These are phyloP conservation scores for Anoplius nigerrimus DNA, from an alignment of 2,888 invertebrate species.

Conservation along the genomic window DNA sequence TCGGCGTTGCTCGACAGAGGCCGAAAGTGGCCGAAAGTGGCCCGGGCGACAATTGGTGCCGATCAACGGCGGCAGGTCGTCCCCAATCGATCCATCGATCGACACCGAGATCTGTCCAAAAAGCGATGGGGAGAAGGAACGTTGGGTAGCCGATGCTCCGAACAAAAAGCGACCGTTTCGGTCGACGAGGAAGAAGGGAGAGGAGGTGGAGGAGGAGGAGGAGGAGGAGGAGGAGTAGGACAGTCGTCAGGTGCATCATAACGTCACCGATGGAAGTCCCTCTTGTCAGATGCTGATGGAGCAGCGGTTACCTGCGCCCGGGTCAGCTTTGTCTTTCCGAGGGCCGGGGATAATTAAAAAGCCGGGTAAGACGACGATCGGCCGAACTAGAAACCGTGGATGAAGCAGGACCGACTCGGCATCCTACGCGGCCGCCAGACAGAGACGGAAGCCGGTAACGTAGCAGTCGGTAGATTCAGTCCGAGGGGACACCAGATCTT, in stretches of 20 bases:
- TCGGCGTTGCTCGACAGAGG: too few relatives aligned
- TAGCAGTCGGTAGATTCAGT: constrained; percentile 54
- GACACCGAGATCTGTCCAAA: too few relatives aligned
- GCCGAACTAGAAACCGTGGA: not conserved
- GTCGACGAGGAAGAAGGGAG: too few relatives aligned
- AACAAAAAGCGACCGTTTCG: too few relatives aligned
- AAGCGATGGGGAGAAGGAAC: too few relatives aligned
- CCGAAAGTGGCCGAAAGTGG: too few relatives aligned
- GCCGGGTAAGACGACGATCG: constrained; percentile 49
- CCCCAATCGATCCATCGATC: too few relatives aligned
- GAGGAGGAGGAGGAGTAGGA: too few relatives aligned
- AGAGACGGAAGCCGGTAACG: constrained; percentile 9
- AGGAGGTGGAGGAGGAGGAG: too few relatives aligned
- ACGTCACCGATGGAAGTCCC: constrained; percentile 1
- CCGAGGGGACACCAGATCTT: constrained; percentile 63
- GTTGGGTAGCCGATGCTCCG: too few relatives aligned
- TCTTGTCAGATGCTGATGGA: constrained; percentile 4
- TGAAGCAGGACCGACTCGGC: constrained; percentile 11
- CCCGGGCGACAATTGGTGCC: too few relatives aligned
- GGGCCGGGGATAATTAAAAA: constrained; percentile 67
- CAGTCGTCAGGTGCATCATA: constrained; percentile 1
- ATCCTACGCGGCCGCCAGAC: constrained; percentile 21
- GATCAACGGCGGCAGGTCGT: too few relatives aligned
- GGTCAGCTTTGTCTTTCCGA: constrained; percentile 60
- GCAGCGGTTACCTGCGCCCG: constrained; percentile 50